These are phyloP conservation scores for Lissonota sp. DNA, from an alignment of 2,888 invertebrate genomes.

Conservation along the genomic window DNA sequence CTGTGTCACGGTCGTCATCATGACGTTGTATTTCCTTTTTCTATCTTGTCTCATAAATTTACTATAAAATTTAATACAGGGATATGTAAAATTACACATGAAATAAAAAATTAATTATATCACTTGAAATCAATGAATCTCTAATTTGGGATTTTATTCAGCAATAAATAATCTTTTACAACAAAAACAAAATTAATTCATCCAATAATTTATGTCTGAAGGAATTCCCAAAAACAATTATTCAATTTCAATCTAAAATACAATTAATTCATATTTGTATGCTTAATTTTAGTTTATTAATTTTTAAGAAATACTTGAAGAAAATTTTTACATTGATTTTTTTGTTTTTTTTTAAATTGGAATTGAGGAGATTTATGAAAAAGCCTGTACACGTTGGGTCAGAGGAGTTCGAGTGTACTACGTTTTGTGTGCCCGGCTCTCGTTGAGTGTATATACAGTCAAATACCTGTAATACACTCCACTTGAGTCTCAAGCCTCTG, in stretches of 20 bases:
- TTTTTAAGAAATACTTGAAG: neutral
- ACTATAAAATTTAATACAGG: neutral
- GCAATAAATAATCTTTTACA: no score
- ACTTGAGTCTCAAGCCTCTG: constrained; percentile 43
- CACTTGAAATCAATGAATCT: no score
- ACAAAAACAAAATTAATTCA: no score
- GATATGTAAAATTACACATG: neutral
- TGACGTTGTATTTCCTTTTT: neutral
- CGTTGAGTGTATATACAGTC: constrained; percentile 31
- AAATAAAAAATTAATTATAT: neutral
- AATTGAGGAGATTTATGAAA: constrained; percentile 1
- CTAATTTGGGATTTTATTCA: no score
- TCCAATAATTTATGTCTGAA: no score
- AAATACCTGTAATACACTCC: constrained; percentile 62
- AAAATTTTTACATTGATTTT: neutral
- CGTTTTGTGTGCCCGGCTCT: constrained; percentile 11
- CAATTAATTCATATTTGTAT: neutral
- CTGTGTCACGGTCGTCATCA: constrained; percentile 26
- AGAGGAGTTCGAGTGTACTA: constrained; percentile 32
- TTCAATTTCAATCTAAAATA: no score
- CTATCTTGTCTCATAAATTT: neutral
- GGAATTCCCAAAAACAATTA: no score
- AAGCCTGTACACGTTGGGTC: constrained; percentile 7
- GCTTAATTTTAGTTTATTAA: neutral
- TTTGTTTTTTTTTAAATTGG: neutral